A percentile compares a stretch with the other conserved stretches of the same genome.
These are phyloP conservation scores for Cettia cetti DNA, from an alignment of 2,113 vertebrate species.

Conservation along the genomic window DNA sequence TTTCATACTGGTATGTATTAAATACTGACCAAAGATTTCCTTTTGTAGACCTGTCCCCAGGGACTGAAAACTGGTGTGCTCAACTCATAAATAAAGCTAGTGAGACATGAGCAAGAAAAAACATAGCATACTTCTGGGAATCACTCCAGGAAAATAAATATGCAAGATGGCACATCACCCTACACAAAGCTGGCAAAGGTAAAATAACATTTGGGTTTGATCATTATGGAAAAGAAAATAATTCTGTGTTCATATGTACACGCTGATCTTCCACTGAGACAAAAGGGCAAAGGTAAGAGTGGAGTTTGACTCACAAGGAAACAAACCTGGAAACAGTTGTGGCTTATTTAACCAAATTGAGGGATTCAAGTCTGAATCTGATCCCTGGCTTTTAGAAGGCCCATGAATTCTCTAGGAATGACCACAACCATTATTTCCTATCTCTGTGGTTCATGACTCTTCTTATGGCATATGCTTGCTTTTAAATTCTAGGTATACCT, in stretches of 20 bases:
- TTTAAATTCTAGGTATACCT: neutral
- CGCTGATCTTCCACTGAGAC: neutral
- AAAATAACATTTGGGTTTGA: constrained; percentile 52
- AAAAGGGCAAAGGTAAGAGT: constrained; percentile 13
- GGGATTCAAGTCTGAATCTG: neutral
- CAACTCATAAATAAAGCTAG: constrained; percentile 46
- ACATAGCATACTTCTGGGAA: constrained; percentile 40
- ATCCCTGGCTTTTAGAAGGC: neutral
- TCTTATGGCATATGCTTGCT: neutral
- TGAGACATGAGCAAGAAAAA: constrained; percentile 44
- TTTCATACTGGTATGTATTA: neutral
- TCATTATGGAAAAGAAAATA: constrained; percentile 43
- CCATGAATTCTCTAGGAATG: neutral
- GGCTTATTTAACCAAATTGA: neutral
- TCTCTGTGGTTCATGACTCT: neutral
- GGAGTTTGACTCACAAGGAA: neutral
- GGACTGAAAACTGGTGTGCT: constrained; percentile 11
- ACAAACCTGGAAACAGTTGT: neutral
- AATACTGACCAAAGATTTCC: neutral
- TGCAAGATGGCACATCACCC: constrained; percentile 53
- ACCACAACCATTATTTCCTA: neutral
- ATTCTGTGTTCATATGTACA: neutral
- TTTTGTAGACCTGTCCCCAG: neutral
- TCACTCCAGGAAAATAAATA: constrained; percentile 63
- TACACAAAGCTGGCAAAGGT: constrained; percentile 41